Evolutionary conservation across 2,113 vertebrate genomes (phyloP), one percentile per base, ranked within the genome.

Genomic region (Onychostoma macrolepis): DNA sequence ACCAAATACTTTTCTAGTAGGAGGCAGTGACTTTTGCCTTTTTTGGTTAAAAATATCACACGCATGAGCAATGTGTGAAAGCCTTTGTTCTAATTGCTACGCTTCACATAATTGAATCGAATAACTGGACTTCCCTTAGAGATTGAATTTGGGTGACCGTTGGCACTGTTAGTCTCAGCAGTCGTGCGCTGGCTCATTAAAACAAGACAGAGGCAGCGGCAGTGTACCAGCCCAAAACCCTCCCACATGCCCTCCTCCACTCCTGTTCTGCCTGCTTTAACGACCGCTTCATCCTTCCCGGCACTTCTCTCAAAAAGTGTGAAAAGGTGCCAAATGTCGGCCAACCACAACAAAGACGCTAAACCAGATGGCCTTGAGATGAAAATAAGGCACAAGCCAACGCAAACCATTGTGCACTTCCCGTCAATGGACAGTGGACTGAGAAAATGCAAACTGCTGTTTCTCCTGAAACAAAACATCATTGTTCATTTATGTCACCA

Each of bases 341-440:
- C 50, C 77, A 80, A 80, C 77, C 50, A 80, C 77, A 58, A 80
- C 77, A 80, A 56, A 38, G 77, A 80, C 30, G 30, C 50, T 4
- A 38, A 24, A 58, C 30, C 77, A 58, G 30, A 58, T 4, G 0
- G 19, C 48, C 30, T 30, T 38, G 48, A n/a, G 12, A 45, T 45
- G 72, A 76, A 76, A 45, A 76, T 15, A 41, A 76, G 41, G 41
- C 41, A 26, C 38, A 43, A n/a, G 50, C 77, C 77, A 80, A 80
- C 0, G 28, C 30, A 58, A 80, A 58, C 28, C 50, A 80, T 80
- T 36, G 77, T 56, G 77, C 50, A 58, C 50, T 80, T 80, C 50
- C 77, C 1, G 19, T 58, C 28, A 79, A 79, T 76, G 41, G 6
- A 79, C 48, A 79, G 72, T 45, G 21, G 38, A 74, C 71, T 74